These are phyloP conservation scores for Drosophila bunnanda DNA, from an alignment of 2,888 invertebrate genomes.

Conservation along the genomic window DNA sequence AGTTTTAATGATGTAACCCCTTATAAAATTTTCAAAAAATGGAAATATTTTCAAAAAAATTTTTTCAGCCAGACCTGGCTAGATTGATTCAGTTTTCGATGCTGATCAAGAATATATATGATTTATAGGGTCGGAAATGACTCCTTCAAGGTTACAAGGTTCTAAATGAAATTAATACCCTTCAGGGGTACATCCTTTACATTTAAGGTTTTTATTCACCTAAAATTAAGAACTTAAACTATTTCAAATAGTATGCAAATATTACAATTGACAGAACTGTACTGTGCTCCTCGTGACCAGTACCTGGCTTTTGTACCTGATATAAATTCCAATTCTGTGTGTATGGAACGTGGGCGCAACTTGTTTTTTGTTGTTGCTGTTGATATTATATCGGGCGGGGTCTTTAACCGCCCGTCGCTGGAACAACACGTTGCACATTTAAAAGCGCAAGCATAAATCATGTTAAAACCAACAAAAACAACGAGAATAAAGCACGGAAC, in stretches of 20 bases:
- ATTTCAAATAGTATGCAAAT: background rate
- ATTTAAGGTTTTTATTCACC: background rate
- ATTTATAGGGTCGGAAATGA: no score
- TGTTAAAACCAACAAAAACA: constrained; percentile 34
- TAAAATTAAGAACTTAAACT: background rate
- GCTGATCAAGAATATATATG: no score
- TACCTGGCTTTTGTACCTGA: constrained; percentile 28
- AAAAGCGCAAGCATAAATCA: constrained; percentile 51
- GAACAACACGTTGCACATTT: constrained; percentile 43
- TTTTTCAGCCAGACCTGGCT: no score
- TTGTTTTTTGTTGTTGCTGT: constrained; percentile 4
- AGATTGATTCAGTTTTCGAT: no score
- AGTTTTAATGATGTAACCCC: no score
- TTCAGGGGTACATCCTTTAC: background rate
- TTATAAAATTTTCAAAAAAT: no score
- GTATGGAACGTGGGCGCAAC: constrained; percentile 28
- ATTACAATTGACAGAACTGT: background rate
- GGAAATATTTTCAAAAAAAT: no score
- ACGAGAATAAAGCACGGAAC: constrained; percentile 29
- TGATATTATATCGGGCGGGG: constrained; percentile 33
- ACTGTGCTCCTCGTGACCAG: constrained; percentile 8
- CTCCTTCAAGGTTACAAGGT: no score
- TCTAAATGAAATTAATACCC: no score
- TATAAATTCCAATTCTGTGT: constrained; percentile 15
- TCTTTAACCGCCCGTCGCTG: constrained; percentile 59